Evolutionary conservation across 2,888 invertebrate genomes (phyloP).

Genomic region (Epinotia ramella): DNA sequence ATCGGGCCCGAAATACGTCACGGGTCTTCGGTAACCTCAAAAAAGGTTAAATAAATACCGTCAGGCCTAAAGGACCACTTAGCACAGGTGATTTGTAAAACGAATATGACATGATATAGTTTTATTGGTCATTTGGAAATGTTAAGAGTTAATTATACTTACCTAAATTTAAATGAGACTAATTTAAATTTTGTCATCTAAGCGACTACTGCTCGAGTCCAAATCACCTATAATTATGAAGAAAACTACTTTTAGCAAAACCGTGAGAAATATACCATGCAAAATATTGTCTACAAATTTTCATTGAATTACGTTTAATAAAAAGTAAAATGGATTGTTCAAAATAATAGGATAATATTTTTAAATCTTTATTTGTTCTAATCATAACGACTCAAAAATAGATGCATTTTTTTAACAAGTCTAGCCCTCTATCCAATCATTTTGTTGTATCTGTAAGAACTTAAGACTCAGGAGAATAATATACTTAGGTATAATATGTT

Average conservation of each 20-base stretch:
- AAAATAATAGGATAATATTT: too few relatives aligned
- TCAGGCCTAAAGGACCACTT: constrained; percentile 28
- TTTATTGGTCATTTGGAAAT: constrained; percentile 25
- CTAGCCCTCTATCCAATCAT: background rate
- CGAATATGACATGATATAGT: constrained; percentile 21
- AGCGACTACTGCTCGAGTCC: background rate
- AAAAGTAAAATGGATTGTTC: too few relatives aligned
- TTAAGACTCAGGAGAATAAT: background rate
- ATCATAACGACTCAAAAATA: too few relatives aligned
- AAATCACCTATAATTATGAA: constrained; percentile 6
- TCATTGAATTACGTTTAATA: too few relatives aligned
- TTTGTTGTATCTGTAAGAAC: background rate
- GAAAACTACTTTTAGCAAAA: background rate
- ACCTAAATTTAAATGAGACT: constrained; percentile 21
- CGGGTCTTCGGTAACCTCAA: constrained; percentile 47
- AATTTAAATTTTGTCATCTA: constrained; percentile 19
- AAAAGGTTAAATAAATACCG: constrained; percentile 38
- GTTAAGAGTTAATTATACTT: constrained; percentile 28
- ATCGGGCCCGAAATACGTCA: constrained; percentile 67
- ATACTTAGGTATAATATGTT: too few relatives aligned
- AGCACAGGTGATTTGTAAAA: constrained; percentile 35
- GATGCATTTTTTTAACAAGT: too few relatives aligned
- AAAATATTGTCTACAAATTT: background rate
- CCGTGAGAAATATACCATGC: constrained; percentile 7
- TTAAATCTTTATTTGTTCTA: too few relatives aligned